A percentile compares a stretch with the other conserved stretches of the same genome.
phyloP scores from a whole-genome alignment of 2,797 vertebrate species.

The Neostethus bicornis region DNA sequence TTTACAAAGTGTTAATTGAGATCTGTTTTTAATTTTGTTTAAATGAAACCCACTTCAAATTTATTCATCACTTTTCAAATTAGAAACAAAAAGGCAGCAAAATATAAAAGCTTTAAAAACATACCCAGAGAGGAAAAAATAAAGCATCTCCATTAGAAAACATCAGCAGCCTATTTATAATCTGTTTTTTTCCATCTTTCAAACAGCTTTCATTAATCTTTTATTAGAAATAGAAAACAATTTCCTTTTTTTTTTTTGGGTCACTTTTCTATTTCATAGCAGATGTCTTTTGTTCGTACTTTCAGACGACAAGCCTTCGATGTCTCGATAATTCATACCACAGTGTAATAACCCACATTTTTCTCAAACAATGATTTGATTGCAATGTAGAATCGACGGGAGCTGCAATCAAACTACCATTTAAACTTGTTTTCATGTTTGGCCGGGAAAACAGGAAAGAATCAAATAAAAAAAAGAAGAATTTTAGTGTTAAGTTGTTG shows the following conservation, averaged over 20 bases:
- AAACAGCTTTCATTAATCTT: background rate
- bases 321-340: background rate
- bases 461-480: background rate
- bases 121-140: too few species aligned
- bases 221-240: background rate
- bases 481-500: background rate
- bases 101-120: too few species aligned
- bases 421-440: background rate
- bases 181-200: background rate
- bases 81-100: too few species aligned
- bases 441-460: background rate
- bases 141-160: conserved; percentile 1
- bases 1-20: too few species aligned
- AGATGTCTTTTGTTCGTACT: background rate
- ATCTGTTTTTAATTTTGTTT: too few species aligned
- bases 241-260: background rate
- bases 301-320: background rate
- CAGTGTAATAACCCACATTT: conserved; percentile 1
- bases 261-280: background rate
- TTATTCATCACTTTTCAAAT: too few species aligned
- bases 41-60: too few species aligned
- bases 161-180: background rate
- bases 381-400: background rate
- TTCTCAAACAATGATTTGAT: conserved; percentile 7
- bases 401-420: conserved; percentile 6